Conservation (phyloP, 1,140 invertebrate genomes). For the Ips nitidus region DNA sequence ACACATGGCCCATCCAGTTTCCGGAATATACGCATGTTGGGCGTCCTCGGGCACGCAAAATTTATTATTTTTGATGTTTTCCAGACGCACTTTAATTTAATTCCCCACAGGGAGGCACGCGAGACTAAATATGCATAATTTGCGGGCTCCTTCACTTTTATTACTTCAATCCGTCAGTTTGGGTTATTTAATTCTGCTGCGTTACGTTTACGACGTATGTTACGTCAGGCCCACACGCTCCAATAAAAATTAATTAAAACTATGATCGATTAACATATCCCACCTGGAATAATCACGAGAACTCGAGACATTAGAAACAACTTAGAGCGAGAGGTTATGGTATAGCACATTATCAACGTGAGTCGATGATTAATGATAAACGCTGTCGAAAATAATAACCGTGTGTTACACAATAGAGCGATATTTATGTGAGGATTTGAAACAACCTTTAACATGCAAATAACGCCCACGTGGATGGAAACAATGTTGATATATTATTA, state of each 20-base stretch:
- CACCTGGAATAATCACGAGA: too few relatives aligned
- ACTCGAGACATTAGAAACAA: background rate
- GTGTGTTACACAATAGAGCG: constrained; percentile 19
- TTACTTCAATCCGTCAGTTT: constrained; percentile 46
- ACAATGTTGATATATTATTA: constrained; percentile 35
- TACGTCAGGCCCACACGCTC: background rate
- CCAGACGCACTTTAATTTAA: constrained; percentile 51
- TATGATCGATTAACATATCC: background rate
- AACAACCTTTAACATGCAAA: constrained; percentile 37
- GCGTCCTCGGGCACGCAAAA: constrained; percentile 38
- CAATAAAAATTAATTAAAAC: background rate
- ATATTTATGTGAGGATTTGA: constrained; percentile 25
- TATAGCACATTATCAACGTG: background rate
- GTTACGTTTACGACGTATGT: constrained; percentile 15
- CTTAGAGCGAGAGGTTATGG: background rate
- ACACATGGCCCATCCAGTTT: constrained; percentile 46
- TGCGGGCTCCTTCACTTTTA: constrained; percentile 48
- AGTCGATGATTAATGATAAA: constrained; percentile 21
- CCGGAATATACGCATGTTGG: constrained; percentile 43
- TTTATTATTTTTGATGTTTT: constrained; percentile 50
- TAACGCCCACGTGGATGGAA: constrained; percentile 36
- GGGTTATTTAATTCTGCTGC: constrained; percentile 40
- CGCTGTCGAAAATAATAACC: constrained; percentile 17
- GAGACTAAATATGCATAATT: constrained; percentile 50
- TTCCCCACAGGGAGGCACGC: constrained; percentile 47